A percentile compares a stretch with the other conserved stretches of the same genome.
Conservation (phyloP, 2,888 invertebrate genomes). For the Chrysolina americana region DNA sequence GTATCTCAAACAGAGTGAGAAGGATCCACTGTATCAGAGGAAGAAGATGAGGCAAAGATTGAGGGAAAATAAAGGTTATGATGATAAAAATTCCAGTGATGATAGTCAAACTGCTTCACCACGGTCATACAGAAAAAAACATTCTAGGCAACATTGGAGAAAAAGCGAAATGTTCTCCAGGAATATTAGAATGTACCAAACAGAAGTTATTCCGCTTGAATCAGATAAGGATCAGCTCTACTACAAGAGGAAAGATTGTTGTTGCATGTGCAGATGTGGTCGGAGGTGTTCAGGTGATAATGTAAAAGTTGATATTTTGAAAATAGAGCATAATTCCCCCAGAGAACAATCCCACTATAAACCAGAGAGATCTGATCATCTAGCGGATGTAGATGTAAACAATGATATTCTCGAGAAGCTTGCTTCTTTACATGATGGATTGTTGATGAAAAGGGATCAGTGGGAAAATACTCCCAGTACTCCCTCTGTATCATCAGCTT, state of each 20-base stretch:
- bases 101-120: constrained; percentile 76
- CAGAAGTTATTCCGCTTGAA: constrained; percentile 72
- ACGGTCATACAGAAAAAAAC: constrained; percentile 66
- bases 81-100: constrained; percentile 76
- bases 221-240: constrained; percentile 70
- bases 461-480: constrained; percentile 69
- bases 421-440: constrained; percentile 69
- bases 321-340: constrained; percentile 57
- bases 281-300: constrained; percentile 63
- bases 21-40: constrained; percentile 87
- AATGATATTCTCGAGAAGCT: constrained; percentile 65
- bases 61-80: constrained; percentile 70
- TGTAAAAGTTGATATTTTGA: constrained; percentile 67
- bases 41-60: constrained; percentile 78
- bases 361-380: constrained; percentile 34
- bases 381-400: constrained; percentile 53
- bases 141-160: constrained; percentile 65
- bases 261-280: constrained; percentile 66
- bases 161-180: constrained; percentile 71
- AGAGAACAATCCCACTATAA: constrained; percentile 44
- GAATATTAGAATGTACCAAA: constrained; percentile 67
- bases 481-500: constrained; percentile 48
- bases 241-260: constrained; percentile 58
- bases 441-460: constrained; percentile 71
- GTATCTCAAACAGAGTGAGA: constrained; percentile 91